Conservation (phyloP, 2,888 invertebrate genomes). For the Alloscopus bannaensis region DNA sequence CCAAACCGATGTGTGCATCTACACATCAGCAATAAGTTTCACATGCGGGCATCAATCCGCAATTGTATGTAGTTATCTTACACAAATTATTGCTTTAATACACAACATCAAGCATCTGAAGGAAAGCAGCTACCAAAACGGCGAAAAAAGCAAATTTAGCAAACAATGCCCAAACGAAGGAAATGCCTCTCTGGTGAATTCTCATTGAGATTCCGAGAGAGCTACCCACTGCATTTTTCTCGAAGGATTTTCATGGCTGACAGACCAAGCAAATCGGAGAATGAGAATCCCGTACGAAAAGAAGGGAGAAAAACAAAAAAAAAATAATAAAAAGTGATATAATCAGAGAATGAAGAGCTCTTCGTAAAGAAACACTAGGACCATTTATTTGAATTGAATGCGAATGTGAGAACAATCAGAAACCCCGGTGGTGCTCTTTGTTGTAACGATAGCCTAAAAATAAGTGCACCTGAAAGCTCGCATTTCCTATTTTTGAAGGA, state of each 20-base stretch:
- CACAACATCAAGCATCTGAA: too few relatives aligned
- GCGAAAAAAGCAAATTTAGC: constrained; percentile 7
- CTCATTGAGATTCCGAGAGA: constrained; percentile 26
- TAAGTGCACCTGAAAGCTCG: constrained; percentile 42
- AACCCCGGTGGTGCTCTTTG: constrained; percentile 23
- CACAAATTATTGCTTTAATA: too few relatives aligned
- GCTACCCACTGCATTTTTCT: constrained; percentile 19
- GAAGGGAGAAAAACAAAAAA: constrained; percentile 17
- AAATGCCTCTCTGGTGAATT: background rate
- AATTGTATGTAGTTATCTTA: background rate
- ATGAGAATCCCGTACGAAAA: constrained; percentile 63
- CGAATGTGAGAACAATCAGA: constrained; percentile 18
- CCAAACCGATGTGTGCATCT: background rate
- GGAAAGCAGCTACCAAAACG: background rate
- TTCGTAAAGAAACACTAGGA: constrained; percentile 22
- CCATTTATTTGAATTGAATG: constrained; percentile 21
- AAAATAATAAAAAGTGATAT: constrained; percentile 50
- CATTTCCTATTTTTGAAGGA: too few relatives aligned
- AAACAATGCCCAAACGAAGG: background rate
- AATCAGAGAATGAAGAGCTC: constrained; percentile 37
- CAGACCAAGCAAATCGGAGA: constrained; percentile 66
- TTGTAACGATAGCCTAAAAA: constrained; percentile 54
- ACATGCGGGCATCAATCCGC: background rate
- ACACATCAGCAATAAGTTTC: too few relatives aligned
- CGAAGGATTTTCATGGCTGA: constrained; percentile 63